Percentiles rank a stretch among this genome's conserved stretches.
phyloP scores from a whole-genome alignment of 2,888 invertebrate species.

The Dynastes tityus region DNA sequence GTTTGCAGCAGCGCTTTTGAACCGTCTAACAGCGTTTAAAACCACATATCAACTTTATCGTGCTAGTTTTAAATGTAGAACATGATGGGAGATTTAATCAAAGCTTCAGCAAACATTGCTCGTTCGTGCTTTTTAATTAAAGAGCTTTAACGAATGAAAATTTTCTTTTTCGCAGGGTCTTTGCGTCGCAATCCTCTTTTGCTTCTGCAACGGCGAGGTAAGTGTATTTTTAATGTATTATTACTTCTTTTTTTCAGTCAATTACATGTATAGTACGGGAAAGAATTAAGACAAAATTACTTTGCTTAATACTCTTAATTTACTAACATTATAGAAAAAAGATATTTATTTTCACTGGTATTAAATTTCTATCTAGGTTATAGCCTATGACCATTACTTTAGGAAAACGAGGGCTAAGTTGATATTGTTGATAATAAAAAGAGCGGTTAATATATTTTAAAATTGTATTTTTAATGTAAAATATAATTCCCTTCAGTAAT shows the following conservation, averaged over 20 bases:
- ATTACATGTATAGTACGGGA: background rate
- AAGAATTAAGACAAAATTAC: too few relatives aligned
- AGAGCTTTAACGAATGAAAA: conserved; percentile 2
- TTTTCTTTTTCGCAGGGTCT: conserved; percentile 80
- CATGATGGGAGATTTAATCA: background rate
- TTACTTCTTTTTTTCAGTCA: background rate
- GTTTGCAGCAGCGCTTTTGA: background rate
- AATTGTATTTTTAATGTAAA: too few relatives aligned
- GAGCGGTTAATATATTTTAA: too few relatives aligned
- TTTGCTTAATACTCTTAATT: too few relatives aligned
- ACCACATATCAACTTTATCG: background rate
- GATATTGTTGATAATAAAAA: too few relatives aligned
- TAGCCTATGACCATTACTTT: too few relatives aligned
- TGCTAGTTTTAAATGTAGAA: background rate
- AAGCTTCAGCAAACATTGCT: background rate
- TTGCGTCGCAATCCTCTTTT: conserved; percentile 92
- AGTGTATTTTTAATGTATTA: conserved; percentile 60
- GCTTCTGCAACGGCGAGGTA: conserved; percentile 97
- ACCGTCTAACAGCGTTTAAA: background rate
- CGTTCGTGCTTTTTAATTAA: background rate
- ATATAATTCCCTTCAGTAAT: too few relatives aligned
- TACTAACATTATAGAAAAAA: too few relatives aligned
- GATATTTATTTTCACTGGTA: too few relatives aligned
- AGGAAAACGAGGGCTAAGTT: too few relatives aligned
- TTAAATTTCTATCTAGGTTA: too few relatives aligned